These are phyloP conservation scores for Peromyscus maniculatus DNA, from an alignment of 2,113 vertebrate genomes.

Conservation along the genomic window DNA sequence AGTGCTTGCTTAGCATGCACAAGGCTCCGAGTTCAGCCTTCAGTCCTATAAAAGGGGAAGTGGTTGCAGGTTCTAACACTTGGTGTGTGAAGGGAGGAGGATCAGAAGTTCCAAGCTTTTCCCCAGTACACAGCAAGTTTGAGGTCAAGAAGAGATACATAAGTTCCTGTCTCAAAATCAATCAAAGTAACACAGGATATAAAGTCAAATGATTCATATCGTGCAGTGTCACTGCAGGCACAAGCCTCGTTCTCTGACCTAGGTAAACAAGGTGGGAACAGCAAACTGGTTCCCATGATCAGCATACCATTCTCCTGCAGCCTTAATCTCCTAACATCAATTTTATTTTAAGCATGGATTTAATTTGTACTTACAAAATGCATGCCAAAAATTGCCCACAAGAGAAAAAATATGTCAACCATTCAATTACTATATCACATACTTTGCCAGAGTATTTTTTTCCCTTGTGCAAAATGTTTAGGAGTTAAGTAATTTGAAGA, in stretches of 20 bases:
- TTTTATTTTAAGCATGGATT: not conserved
- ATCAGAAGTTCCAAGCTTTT: not conserved
- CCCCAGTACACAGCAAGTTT: not conserved
- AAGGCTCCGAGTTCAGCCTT: not conserved
- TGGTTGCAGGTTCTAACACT: not conserved
- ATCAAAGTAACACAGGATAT: not conserved
- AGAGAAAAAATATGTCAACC: not conserved
- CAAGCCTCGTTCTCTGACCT: fast-evolving
- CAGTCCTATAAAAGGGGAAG: not conserved
- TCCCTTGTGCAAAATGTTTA: not conserved
- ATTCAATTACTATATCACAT: not conserved
- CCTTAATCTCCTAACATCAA: not conserved
- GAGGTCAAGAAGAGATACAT: not conserved
- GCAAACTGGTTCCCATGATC: not conserved
- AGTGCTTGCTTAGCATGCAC: not conserved
- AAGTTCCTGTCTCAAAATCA: not conserved
- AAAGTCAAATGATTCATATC: not conserved
- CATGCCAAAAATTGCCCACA: not conserved
- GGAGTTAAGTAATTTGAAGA: not conserved
- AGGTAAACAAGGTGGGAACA: not conserved
- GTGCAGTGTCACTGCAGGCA: fast-evolving
- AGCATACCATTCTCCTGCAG: not conserved
- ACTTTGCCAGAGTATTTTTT: not conserved
- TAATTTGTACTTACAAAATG: not conserved
- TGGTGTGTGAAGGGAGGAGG: not conserved